Conservation (phyloP, 2,113 vertebrate species). For the Excalfactoria chinensis region DNA sequence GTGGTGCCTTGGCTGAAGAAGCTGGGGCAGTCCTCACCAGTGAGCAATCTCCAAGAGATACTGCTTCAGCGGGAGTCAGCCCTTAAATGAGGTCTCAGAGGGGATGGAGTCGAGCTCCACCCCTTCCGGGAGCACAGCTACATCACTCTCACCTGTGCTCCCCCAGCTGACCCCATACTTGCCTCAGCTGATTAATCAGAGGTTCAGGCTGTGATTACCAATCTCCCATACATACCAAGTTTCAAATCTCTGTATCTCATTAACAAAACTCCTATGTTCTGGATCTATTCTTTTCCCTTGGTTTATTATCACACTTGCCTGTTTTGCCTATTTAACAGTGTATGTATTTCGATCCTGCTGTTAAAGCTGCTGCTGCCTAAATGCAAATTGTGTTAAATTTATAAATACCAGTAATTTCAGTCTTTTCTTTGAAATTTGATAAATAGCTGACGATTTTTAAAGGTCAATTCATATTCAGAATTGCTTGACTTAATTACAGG, state of each 20-base stretch:
- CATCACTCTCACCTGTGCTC: too few species aligned
- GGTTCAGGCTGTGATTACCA: too few species aligned
- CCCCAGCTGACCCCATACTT: too few species aligned
- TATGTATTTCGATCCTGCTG: background rate
- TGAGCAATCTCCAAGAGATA: too few species aligned
- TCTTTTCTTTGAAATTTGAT: background rate
- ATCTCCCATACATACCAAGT: too few species aligned
- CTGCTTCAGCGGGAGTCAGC: too few species aligned
- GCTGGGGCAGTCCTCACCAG: too few species aligned
- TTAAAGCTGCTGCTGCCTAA: background rate
- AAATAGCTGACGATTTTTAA: conserved; percentile 29
- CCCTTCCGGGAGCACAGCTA: too few species aligned
- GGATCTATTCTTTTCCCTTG: background rate
- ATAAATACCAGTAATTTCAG: background rate
- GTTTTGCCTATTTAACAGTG: background rate
- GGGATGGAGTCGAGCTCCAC: too few species aligned
- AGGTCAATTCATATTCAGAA: conserved; percentile 22
- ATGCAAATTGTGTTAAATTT: background rate
- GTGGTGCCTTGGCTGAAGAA: too few species aligned
- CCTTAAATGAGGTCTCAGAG: too few species aligned
- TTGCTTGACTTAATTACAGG: conserved; percentile 40
- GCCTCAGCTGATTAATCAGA: too few species aligned
- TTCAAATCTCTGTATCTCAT: background rate
- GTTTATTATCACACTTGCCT: background rate
- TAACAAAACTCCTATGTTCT: background rate